phyloP scores from a whole-genome alignment of 1,140 invertebrate genomes.

The Meloidogyne floridensis region DNA sequence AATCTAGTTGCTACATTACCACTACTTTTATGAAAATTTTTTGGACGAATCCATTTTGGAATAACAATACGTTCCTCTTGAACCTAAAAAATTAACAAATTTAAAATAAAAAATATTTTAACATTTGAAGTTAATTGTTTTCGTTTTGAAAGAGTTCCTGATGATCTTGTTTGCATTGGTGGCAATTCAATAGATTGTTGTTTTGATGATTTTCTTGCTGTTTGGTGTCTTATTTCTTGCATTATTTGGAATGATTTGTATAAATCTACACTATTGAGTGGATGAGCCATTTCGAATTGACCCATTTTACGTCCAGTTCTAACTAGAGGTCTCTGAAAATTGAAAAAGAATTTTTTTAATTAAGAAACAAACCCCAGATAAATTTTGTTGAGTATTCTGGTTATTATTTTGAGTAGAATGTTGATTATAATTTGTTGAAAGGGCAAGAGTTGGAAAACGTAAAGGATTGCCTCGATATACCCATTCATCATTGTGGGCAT shows the following conservation, averaged over 20 bases:
- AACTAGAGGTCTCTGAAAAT: background rate
- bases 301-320: conserved; percentile 13
- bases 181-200: background rate
- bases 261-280: background rate
- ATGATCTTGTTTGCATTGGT: background rate
- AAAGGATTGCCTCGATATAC: conserved; percentile 34
- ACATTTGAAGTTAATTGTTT: background rate
- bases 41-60: background rate
- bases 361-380: background rate
- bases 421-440: background rate
- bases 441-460: conserved; percentile 34
- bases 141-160: background rate
- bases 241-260: background rate
- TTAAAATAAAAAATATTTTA: background rate
- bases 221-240: background rate
- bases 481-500: conserved; percentile 36
- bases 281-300: conserved; percentile 4
- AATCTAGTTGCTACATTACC: background rate
- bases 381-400: background rate
- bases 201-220: background rate
- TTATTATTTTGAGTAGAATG: background rate
- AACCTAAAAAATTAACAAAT: background rate
- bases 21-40: background rate
- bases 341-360: too few relatives aligned
- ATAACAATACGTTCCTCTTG: background rate